Evolutionary conservation across 2,797 vertebrate genomes (phyloP), one percentile per base, ranked within the genome.

Genomic region (Ctenopoma multispine): DNA sequence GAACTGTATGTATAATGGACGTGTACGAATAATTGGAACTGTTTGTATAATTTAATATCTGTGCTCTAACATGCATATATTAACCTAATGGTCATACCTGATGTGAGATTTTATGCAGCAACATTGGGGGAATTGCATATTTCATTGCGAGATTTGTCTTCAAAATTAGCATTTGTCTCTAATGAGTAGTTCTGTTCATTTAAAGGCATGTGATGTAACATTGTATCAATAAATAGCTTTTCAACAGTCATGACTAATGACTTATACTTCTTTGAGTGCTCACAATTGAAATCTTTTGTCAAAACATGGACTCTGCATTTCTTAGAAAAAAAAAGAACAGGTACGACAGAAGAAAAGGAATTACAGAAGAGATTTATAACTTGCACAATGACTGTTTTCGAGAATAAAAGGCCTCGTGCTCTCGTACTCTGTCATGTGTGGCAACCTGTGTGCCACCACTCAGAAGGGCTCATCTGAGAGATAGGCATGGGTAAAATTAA

Each of bases 401-500:
- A 57, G 38, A 83, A 74, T 24, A 80, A 80, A 84, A 75, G 38
- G 36, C 21, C 44, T 63, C 10, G 4, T 59, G 18, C 31, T 56
- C 40, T 59, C 31, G 15, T 38, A 49, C 55, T 17, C 24, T 50
- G 40, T 63, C 58, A 63, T 56, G 34, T 74, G 58, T 68, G 56
- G 51, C 23, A 31, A 20, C 54, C 51, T 3, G 20, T 55, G 63
- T 31, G 57, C 47, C 47, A 36, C 24, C 64, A 58, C 63, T 73
- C 48, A 58, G 60, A 80, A 69, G 20, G 20, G 43, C 73, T 88
- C 69, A 72, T 84, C 79, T 29, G 58, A 76, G 27, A 66, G 51
- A 74, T 34, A 57, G 24, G 46, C 44, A 54, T 9, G 14, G 17
- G 62, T 31, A 27, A 48, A 77, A 51, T 2, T 0, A 50, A 63